These are phyloP conservation scores for Emmelina monodactyla DNA, from an alignment of 2,888 invertebrate species.

Conservation along the genomic window DNA sequence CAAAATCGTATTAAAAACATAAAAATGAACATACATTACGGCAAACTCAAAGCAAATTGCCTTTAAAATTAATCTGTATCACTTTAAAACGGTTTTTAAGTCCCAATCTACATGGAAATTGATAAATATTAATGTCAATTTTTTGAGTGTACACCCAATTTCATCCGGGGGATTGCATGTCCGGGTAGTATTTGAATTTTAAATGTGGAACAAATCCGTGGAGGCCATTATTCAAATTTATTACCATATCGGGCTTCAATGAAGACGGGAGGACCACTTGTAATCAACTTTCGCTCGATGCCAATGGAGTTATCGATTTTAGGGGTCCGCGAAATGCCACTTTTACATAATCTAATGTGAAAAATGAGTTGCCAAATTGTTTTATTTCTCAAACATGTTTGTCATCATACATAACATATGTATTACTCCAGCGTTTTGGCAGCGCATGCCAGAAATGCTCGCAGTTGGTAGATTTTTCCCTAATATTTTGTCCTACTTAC, in stretches of 20 bases:
- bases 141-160: constrained; percentile 6
- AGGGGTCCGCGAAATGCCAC: no score
- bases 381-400: neutral
- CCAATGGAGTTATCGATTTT: neutral
- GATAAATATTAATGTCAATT: constrained; percentile 14
- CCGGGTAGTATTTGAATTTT: constrained; percentile 23
- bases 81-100: constrained; percentile 6
- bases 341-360: neutral
- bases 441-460: no score
- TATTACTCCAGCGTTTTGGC: no score
- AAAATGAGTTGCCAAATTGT: neutral
- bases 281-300: constrained; percentile 12
- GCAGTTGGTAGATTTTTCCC: no score
- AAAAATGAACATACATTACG: neutral
- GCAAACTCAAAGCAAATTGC: neutral
- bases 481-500: no score
- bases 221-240: constrained; percentile 26
- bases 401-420: no score
- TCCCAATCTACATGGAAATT: constrained; percentile 1
- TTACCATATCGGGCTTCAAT: constrained; percentile 13
- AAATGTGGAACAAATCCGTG: constrained; percentile 23
- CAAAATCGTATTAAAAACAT: no score
- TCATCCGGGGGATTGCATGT: constrained; percentile 9
- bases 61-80: neutral
- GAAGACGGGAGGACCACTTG: constrained; percentile 12